These are phyloP conservation scores for Sympetrum striolatum DNA, from an alignment of 2,888 invertebrate genomes.

Conservation along the genomic window DNA sequence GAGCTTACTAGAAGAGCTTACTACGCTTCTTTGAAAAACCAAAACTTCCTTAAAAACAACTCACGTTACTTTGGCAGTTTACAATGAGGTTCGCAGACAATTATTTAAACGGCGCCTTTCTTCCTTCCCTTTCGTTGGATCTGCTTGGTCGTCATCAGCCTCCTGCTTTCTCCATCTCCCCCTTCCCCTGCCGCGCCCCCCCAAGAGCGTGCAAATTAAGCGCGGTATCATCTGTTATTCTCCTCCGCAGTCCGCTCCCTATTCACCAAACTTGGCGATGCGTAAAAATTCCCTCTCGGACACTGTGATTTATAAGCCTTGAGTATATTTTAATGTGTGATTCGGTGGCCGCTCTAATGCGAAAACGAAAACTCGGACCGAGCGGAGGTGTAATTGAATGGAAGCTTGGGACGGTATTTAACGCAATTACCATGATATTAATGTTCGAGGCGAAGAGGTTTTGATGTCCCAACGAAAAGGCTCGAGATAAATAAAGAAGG, in stretches of 20 bases:
- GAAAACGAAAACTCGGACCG: conserved; percentile 13
- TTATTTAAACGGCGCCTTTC: background rate
- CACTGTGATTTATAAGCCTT: conserved; percentile 30
- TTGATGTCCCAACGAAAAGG: too few relatives aligned
- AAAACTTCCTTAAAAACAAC: too few relatives aligned
- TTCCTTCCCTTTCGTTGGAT: background rate
- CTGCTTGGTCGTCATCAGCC: background rate
- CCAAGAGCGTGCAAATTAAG: background rate
- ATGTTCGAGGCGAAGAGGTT: background rate
- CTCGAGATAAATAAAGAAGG: too few relatives aligned
- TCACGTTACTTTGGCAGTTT: too few relatives aligned
- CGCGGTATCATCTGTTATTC: conserved; percentile 23
- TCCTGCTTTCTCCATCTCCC: background rate
- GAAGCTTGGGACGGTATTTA: background rate
- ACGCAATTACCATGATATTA: background rate
- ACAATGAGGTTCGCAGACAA: too few relatives aligned
- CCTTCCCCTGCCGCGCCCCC: background rate
- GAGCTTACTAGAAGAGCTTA: too few relatives aligned
- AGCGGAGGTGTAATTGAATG: background rate
- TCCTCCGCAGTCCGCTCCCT: background rate
- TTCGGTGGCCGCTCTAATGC: background rate
- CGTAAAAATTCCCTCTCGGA: conserved; percentile 21
- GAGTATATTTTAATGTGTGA: conserved; percentile 21
- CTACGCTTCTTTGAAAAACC: too few relatives aligned
- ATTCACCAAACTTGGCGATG: conserved; percentile 32